These are phyloP conservation scores for Stegodyphus dumicola DNA, from an alignment of 1,140 invertebrate species.

Conservation along the genomic window DNA sequence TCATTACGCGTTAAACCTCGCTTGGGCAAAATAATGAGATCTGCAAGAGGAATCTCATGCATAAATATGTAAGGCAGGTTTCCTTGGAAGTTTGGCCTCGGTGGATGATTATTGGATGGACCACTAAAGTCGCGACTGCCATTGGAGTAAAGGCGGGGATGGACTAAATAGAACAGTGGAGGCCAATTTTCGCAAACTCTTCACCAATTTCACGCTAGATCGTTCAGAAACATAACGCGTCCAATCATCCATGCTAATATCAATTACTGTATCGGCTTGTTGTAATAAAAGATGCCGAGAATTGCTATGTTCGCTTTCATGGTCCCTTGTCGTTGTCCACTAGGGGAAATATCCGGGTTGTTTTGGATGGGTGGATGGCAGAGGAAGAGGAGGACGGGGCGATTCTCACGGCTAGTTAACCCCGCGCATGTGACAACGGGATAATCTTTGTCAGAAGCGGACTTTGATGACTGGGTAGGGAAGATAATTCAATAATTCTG, in stretches of 20 bases:
- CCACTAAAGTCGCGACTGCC: neutral
- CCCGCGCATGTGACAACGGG: neutral
- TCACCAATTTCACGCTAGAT: neutral
- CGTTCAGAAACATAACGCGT: neutral
- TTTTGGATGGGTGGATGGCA: neutral
- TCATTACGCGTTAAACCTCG: constrained; percentile 26
- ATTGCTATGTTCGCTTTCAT: constrained; percentile 4
- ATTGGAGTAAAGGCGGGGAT: neutral
- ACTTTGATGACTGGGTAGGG: constrained; percentile 7
- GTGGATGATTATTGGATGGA: neutral
- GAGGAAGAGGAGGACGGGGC: no score
- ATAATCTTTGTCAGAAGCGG: constrained; percentile 19
- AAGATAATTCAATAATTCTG: constrained; percentile 26
- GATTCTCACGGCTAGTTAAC: constrained; percentile 14
- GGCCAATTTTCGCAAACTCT: neutral
- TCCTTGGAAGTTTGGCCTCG: neutral
- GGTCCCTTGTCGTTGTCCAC: neutral
- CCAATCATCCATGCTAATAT: constrained; percentile 20
- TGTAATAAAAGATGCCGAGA: neutral
- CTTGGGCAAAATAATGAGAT: constrained; percentile 42
- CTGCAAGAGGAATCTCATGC: constrained; percentile 5
- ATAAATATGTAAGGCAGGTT: constrained; percentile 40
- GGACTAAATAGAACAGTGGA: constrained; percentile 1
- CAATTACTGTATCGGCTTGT: constrained; percentile 1
- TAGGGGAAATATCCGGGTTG: neutral